These are phyloP conservation scores for Todus mexicanus DNA, from an alignment of 2,797 vertebrate genomes.

Conservation along the genomic window DNA sequence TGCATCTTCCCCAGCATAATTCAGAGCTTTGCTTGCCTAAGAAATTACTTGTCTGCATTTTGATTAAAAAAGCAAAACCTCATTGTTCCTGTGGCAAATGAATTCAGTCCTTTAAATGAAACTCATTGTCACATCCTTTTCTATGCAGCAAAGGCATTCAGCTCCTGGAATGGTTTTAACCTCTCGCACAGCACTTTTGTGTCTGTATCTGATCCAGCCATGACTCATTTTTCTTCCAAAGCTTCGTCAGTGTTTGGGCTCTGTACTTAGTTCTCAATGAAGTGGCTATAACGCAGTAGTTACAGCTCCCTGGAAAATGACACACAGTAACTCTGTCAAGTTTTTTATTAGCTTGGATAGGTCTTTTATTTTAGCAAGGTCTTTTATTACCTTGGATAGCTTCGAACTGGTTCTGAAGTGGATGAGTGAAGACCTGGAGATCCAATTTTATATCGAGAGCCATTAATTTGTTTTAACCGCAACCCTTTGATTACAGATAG, in stretches of 20 bases:
- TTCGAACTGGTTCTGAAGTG: slow-evolving; percentile 43
- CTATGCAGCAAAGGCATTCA: slow-evolving; percentile 25
- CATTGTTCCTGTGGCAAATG: slow-evolving; percentile 52
- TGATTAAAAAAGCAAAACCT: slow-evolving; percentile 67
- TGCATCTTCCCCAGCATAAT: slow-evolving; percentile 48
- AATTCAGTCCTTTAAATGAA: slow-evolving; percentile 62
- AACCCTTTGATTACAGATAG: slow-evolving; percentile 40
- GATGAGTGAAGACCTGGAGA: slow-evolving; percentile 55
- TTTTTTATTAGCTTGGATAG: slow-evolving; percentile 71
- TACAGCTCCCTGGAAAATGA: slow-evolving; percentile 69
- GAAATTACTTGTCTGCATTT: slow-evolving; percentile 68
- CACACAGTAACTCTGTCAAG: slow-evolving; percentile 66
- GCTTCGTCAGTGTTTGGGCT: slow-evolving; percentile 57
- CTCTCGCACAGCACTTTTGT: slow-evolving; percentile 47
- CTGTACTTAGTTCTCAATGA: slow-evolving; percentile 64
- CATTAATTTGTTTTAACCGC: slow-evolving; percentile 28
- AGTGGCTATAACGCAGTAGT: slow-evolving; percentile 49
- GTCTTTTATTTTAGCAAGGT: slow-evolving; percentile 67
- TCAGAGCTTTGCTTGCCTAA: slow-evolving; percentile 60
- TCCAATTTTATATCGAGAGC: slow-evolving; percentile 14
- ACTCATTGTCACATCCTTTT: slow-evolving; percentile 54
- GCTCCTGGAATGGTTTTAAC: slow-evolving; percentile 53
- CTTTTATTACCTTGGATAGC: slow-evolving; percentile 64
- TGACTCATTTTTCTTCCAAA: slow-evolving; percentile 37
- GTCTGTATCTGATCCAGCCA: background rate